Evolutionary conservation across 2,797 vertebrate genomes (phyloP).

Genomic region (Linurgus olivaceus): DNA sequence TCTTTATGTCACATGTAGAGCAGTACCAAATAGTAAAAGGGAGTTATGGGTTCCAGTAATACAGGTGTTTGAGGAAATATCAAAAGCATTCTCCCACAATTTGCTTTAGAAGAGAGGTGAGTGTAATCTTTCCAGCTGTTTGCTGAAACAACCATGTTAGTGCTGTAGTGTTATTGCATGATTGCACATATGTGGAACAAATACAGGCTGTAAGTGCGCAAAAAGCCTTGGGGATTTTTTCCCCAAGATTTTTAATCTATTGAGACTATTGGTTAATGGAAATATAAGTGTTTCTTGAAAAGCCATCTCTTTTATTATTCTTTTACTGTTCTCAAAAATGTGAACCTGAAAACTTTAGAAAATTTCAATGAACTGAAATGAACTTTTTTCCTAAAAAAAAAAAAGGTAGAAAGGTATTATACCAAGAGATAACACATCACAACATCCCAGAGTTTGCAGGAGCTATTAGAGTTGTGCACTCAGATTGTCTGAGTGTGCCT

Average conservation of each 20-base stretch:
- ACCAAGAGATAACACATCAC: not conserved
- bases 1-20: slow-evolving; percentile 57
- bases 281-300: not conserved
- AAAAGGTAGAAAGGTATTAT: not conserved
- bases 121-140: not conserved
- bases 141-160: not conserved
- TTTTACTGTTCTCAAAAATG: not conserved
- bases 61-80: not conserved
- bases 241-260: not conserved
- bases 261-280: not conserved
- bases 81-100: not conserved
- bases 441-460: not conserved
- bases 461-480: not conserved
- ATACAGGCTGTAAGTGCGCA: not conserved
- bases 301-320: not conserved
- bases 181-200: not conserved
- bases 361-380: not conserved
- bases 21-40: slow-evolving; percentile 1
- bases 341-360: not conserved
- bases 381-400: not conserved
- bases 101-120: not conserved
- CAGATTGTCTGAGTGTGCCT: accelerated
- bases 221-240: not conserved
- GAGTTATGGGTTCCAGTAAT: not conserved
- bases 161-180: not conserved